These are phyloP conservation scores for Troilus luridus DNA, from an alignment of 2,888 invertebrate genomes.

Conservation along the genomic window DNA sequence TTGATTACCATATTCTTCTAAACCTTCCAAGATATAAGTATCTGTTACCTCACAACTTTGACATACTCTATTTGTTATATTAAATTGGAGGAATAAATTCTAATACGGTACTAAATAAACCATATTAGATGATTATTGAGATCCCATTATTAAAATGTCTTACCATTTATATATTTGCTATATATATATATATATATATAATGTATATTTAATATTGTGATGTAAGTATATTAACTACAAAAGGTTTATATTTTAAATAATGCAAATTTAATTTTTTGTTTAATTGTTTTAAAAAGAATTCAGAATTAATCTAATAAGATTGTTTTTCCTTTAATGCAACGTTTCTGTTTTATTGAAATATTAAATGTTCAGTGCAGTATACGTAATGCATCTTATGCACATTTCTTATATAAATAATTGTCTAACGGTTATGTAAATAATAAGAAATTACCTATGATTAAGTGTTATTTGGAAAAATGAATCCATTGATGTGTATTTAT, in stretches of 20 bases:
- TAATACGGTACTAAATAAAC: background rate
- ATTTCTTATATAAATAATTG: conserved; percentile 1
- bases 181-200: background rate
- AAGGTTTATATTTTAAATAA: conserved; percentile 24
- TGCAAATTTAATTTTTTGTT: background rate
- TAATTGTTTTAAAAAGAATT: background rate
- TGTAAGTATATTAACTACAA: background rate
- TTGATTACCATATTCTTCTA: background rate
- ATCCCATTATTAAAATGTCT: conserved; percentile 33
- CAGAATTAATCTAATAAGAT: background rate
- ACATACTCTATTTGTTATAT: background rate
- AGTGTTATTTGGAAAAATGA: conserved; percentile 21
- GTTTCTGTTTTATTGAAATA: background rate
- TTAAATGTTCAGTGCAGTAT: conserved; percentile 12
- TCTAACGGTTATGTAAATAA: conserved; percentile 32
- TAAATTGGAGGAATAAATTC: background rate
- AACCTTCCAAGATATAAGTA: background rate
- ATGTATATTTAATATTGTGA: conserved; percentile 27
- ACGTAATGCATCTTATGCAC: conserved; percentile 25
- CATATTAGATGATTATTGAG: background rate
- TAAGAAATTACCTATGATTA: conserved; percentile 6
- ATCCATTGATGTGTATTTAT: conserved; percentile 41
- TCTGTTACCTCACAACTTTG: background rate
- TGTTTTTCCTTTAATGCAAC: background rate
- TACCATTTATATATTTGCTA: background rate